Percentiles rank a stretch among this genome's conserved stretches.
phyloP scores from a whole-genome alignment of 2,113 vertebrate genomes.

The Oreamnos americanus region DNA sequence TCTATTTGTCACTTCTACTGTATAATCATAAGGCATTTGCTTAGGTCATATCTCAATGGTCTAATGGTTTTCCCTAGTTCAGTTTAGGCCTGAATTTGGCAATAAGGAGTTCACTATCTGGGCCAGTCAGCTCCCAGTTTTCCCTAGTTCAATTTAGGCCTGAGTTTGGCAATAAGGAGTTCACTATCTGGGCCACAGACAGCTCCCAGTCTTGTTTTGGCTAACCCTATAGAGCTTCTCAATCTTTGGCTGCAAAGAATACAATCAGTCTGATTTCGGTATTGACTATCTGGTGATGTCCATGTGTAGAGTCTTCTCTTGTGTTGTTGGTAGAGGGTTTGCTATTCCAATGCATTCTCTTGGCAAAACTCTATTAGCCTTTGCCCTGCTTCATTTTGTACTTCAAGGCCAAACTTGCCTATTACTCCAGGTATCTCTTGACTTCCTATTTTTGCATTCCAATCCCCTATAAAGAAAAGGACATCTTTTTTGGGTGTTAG shows the following conservation, averaged over 20 bases:
- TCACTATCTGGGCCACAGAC: not conserved
- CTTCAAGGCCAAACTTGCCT: not conserved
- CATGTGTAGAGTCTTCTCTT: not conserved
- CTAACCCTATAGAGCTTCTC: not conserved
- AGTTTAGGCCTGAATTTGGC: not conserved
- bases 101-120: no score
- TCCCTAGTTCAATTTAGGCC: no score
- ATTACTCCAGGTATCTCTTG: not conserved
- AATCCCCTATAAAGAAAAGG: not conserved
- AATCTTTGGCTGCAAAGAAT: not conserved
- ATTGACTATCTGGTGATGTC: not conserved
- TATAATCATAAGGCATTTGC: not conserved
- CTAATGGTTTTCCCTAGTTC: not conserved
- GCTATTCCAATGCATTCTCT: not conserved
- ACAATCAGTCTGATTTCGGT: not conserved
- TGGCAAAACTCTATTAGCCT: not conserved
- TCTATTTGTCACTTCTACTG: not conserved
- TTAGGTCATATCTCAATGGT: not conserved
- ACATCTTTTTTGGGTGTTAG: not conserved
- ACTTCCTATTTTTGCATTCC: not conserved
- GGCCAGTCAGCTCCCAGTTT: no score
- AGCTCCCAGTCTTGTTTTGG: not conserved
- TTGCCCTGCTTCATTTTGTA: not conserved
- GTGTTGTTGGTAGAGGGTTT: not conserved
- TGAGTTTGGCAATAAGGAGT: not conserved